Base-by-base conservation (phyloP, 2,113 vertebrate genomes). In the Circaetus gallicus region DNA sequence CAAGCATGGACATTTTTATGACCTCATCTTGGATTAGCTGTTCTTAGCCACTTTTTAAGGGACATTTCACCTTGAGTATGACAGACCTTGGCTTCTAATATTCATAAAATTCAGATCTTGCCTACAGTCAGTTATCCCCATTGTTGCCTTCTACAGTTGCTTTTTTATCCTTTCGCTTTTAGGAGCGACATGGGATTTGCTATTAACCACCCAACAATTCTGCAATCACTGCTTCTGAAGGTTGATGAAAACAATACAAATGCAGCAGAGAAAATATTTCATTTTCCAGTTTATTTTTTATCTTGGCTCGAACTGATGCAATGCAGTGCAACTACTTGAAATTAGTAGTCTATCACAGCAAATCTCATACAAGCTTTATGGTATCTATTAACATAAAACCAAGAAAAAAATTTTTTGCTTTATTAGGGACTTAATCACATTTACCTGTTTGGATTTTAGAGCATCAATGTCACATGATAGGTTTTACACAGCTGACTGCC, bases 101-200 rank as follows among this genome's bases (percentile, higher is more conserved):
- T 84, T 95, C 89, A 31, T 40, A 91, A 92, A 74, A 95, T 74
- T 94, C 96, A 93, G 85, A 95, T 74, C 50, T 95, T 96, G 63
- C 74, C 93, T 89, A 21, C 11, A 81, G 84, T 95, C 71, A 84
- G 42, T 86, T 78, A 58, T 70, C 61, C n/a, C 49, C 21, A 24
- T 47, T 96, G 89, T 43, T 85, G 45, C 53, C 36, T 79, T 82
- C 72, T 63, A 36, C 55, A 45, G 82, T 45, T 90, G 55, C 29
- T 84, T 65, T 49, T 56, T 49, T 18, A 19, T 77, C 45, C 43
- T 95, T 96, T 96, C 50, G 85, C 49, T 86, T 80, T 90, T 90
- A 93, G 43, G 79, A 78, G 86, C 70, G 63, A 61, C 20, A 36
- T 19, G 55, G 91, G 45, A 61, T 86, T 76, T 79, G 78, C 21